Conservation (phyloP, 2,888 invertebrate species). For the Phlogophora meticulosa region DNA sequence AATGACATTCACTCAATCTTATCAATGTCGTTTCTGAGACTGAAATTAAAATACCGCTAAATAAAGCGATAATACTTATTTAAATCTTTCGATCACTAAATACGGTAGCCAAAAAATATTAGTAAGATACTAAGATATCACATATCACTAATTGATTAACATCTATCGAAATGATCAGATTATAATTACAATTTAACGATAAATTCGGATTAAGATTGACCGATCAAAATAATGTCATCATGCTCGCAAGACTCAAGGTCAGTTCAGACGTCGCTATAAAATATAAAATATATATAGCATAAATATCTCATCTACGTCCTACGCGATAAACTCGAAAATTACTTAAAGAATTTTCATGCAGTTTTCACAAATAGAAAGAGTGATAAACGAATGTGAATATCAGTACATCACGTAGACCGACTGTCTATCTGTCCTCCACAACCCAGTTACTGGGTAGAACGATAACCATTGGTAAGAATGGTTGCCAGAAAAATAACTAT, state of each 20-base stretch:
- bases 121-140: constrained; percentile 8
- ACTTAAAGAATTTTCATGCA: too few relatives aligned
- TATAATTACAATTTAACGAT: constrained; percentile 24
- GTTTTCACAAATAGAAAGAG: too few relatives aligned
- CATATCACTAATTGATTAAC: constrained; percentile 16
- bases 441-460: too few relatives aligned
- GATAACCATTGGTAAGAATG: too few relatives aligned
- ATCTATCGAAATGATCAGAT: constrained; percentile 39
- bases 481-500: too few relatives aligned
- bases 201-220: constrained; percentile 18
- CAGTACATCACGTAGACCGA: too few relatives aligned
- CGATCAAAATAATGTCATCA: constrained; percentile 24
- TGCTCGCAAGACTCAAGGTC: background rate
- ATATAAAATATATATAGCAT: too few relatives aligned
- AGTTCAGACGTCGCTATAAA: too few relatives aligned
- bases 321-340: too few relatives aligned
- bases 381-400: too few relatives aligned
- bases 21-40: background rate
- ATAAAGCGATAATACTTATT: background rate
- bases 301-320: too few relatives aligned
- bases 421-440: too few relatives aligned
- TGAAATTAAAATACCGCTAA: background rate
- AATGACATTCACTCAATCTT: background rate
- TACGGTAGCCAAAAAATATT: constrained; percentile 31
- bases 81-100: constrained; percentile 5